Base-by-base conservation (phyloP, 92 coral and sea anemone genomes). In the Pocillopora meandrina region DNA sequence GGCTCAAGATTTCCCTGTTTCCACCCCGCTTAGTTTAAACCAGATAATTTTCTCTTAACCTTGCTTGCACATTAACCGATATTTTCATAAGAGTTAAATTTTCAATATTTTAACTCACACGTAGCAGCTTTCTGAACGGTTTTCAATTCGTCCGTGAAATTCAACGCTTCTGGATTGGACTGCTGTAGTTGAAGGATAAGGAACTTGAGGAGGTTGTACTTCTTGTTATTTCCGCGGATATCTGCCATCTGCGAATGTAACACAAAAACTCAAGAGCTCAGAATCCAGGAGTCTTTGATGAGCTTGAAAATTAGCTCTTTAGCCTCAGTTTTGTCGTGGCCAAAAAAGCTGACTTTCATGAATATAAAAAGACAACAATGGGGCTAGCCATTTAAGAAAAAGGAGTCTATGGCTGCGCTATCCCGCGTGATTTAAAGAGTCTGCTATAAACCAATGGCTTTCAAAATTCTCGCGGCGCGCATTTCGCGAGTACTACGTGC, bases 151-250 rank as follows among this genome's bases (percentile, higher is more conserved):
- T 82, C 86, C 12, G 90, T 64, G 75, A 96, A 83, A 23, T 87
- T 56, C 68, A 96, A 69, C 1, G 93, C 69, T 19, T 94, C 98
- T 9, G 94, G 93, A 55, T 90, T 71, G 35, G 89, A 76, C 61
- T 91, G 78, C 59, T 90, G 91, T 18, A 96, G 86, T 75, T 92
- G 94, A 23, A 74, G 85, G 52, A 96, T 85, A 9, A 96, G 85
- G 85, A 90, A 95, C 75, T 89, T 92, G 73, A 96, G 71, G 23
- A 92, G 82, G 2, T 92, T 96, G 86, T 92, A 87, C 72, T 87
- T 94, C 90, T 90, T 96, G 78, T 89, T 88, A 21, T 85, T 88
- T 5, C 98, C 98, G 12, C 98, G 95, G 62, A 95, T 92, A 68
- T 96, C 98, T 18, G 94, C 93, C 81, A 96, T 79, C 98, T 96